Evolutionary conservation across 1,140 invertebrate species (phyloP).

Genomic region (Fopius arisanus): DNA sequence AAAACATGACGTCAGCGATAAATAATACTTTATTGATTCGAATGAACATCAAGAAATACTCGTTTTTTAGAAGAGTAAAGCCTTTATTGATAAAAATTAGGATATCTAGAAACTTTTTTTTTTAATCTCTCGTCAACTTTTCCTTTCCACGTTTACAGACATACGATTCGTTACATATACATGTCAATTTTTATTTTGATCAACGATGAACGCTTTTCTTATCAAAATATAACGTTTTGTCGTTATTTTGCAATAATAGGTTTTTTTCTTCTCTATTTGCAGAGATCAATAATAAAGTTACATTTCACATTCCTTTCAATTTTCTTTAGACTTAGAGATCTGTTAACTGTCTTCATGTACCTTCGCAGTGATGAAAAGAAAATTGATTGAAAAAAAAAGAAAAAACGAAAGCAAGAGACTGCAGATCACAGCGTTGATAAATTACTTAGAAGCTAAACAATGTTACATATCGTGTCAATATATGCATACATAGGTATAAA

Average conservation of each 20-base stretch:
- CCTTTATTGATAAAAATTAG: constrained; percentile 52
- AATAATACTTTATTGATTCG: background rate
- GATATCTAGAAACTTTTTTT: constrained; percentile 37
- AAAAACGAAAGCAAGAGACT: constrained; percentile 21
- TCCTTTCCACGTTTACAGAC: background rate
- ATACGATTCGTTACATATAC: constrained; percentile 36
- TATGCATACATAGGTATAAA: constrained; percentile 17
- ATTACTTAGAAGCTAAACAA: constrained; percentile 46
- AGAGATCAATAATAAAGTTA: constrained; percentile 20
- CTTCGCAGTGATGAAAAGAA: constrained; percentile 14
- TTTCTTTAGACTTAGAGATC: constrained; percentile 20
- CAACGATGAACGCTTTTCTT: constrained; percentile 21
- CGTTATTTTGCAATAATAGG: constrained; percentile 31
- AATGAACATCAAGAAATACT: background rate
- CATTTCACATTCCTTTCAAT: constrained; percentile 1
- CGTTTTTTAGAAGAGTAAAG: constrained; percentile 36
- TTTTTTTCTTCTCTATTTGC: constrained; percentile 28
- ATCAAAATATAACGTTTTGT: constrained; percentile 34
- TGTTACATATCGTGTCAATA: constrained; percentile 36
- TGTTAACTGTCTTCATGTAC: background rate
- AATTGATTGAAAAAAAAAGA: constrained; percentile 16
- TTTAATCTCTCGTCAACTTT: constrained; percentile 14
- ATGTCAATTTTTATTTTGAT: constrained; percentile 20
- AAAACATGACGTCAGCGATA: constrained; percentile 38
- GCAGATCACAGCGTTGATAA: constrained; percentile 47